phyloP scores from a whole-genome alignment of 1,140 invertebrate genomes.

The Halesus radiatus region DNA sequence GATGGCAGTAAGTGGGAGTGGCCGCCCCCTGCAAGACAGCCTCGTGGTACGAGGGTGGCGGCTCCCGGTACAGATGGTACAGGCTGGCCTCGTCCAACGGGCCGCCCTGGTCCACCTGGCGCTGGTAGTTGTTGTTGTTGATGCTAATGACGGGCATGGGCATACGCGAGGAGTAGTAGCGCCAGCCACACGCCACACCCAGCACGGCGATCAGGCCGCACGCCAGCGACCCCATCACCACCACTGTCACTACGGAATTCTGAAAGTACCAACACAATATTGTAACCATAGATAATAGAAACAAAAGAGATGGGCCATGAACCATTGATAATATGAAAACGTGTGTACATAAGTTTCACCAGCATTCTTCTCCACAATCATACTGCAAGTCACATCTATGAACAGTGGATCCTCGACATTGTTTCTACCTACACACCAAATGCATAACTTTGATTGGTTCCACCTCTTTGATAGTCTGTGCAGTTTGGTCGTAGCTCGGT shows the following conservation, averaged over 20 bases:
- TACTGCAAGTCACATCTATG: no score
- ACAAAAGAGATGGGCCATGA: no score
- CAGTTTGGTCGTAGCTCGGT: no score
- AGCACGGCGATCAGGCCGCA: slow-evolving; percentile 53
- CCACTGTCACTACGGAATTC: slow-evolving; percentile 52
- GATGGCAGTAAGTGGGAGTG: slow-evolving; percentile 50
- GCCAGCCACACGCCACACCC: slow-evolving; percentile 41
- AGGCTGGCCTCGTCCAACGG: slow-evolving; percentile 51
- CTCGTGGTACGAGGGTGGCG: slow-evolving; percentile 54
- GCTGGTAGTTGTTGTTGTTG: slow-evolving; percentile 37
- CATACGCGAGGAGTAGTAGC: slow-evolving; percentile 46
- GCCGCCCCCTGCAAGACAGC: slow-evolving; percentile 54
- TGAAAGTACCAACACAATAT: slow-evolving; percentile 10
- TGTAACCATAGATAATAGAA: no score
- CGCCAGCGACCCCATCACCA: slow-evolving; percentile 50
- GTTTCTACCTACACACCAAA: no score
- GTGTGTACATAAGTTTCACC: no score
- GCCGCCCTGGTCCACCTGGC: slow-evolving; percentile 41
- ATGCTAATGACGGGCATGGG: slow-evolving; percentile 26
- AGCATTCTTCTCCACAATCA: no score
- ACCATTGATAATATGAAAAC: no score
- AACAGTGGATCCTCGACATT: no score
- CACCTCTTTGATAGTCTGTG: no score
- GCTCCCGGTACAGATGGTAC: slow-evolving; percentile 54
- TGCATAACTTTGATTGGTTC: no score